A percentile compares a stretch with the other conserved stretches of the same genome.
phyloP scores from a whole-genome alignment of 2,888 invertebrate species.

The Sturmia bella region DNA sequence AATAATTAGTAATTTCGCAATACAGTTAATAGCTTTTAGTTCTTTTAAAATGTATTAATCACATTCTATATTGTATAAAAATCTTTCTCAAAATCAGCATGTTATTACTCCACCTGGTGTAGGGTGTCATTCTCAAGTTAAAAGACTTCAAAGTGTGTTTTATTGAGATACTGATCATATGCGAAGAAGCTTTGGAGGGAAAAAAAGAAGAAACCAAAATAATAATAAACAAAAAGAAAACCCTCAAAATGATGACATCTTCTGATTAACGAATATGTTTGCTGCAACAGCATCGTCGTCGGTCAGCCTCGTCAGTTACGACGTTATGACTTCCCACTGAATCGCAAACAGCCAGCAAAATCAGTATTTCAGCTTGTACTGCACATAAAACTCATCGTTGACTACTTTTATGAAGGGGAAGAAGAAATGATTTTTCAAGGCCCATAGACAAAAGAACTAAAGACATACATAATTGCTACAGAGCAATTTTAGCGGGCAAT shows the following conservation, averaged over 20 bases:
- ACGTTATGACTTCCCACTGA: constrained; percentile 58
- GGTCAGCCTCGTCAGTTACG: constrained; percentile 36
- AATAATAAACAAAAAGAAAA: background rate
- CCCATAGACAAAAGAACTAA: too few relatives aligned
- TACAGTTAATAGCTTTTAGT: too few relatives aligned
- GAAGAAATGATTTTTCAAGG: too few relatives aligned
- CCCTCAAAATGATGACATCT: constrained; percentile 67
- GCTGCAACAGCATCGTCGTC: constrained; percentile 50
- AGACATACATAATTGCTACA: too few relatives aligned
- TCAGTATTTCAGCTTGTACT: constrained; percentile 61
- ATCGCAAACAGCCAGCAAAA: constrained; percentile 66
- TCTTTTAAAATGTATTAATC: too few relatives aligned
- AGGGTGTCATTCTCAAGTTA: constrained; percentile 1
- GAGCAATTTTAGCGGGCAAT: too few relatives aligned
- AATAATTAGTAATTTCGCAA: too few relatives aligned
- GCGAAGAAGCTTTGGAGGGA: constrained; percentile 53
- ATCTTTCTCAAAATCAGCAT: too few relatives aligned
- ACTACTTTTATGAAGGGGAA: too few relatives aligned
- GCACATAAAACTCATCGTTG: constrained; percentile 2
- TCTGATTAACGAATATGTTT: constrained; percentile 65
- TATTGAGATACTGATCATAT: constrained; percentile 61
- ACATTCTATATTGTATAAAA: background rate
- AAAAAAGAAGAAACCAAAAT: constrained; percentile 37
- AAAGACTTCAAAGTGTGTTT: constrained; percentile 20
- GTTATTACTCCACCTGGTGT: constrained; percentile 3